A percentile compares a stretch with the other conserved stretches of the same genome.
phyloP scores from a whole-genome alignment of 1,140 invertebrate species.

The Euura lappo region DNA sequence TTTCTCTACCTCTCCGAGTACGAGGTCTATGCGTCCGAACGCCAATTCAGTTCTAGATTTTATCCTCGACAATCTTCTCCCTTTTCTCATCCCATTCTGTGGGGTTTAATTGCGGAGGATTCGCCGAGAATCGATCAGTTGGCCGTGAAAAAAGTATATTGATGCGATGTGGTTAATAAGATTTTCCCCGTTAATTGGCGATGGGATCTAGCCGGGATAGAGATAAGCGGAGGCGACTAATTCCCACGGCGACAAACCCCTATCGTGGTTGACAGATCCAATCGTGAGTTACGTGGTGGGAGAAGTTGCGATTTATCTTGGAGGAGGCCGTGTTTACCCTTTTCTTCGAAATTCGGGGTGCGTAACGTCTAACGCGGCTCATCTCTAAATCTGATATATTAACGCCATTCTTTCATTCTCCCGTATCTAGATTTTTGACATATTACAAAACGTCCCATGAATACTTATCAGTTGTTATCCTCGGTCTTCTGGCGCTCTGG shows the following conservation, averaged over 20 bases:
- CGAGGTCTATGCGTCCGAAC: too few species aligned
- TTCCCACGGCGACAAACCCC: background rate
- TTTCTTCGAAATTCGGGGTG: background rate
- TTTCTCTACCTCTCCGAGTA: background rate
- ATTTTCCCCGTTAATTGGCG: constrained; percentile 2
- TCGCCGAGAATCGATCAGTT: background rate
- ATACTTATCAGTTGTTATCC: constrained; percentile 32
- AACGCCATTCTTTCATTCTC: constrained; percentile 31
- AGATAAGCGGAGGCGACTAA: constrained; percentile 2
- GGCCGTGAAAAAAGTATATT: background rate
- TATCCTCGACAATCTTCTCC: background rate
- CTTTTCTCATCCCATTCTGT: background rate
- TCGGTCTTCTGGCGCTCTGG: constrained; percentile 20
- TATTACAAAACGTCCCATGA: constrained; percentile 43
- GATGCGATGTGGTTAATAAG: background rate
- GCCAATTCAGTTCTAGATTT: too few species aligned
- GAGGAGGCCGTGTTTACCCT: background rate
- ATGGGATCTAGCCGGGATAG: background rate
- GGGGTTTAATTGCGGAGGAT: background rate
- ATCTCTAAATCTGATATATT: constrained; percentile 30
- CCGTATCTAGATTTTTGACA: constrained; percentile 44
- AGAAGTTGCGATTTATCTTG: background rate
- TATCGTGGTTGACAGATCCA: constrained; percentile 6
- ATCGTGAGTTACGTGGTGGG: background rate
- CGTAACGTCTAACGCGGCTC: background rate